Base-by-base conservation (phyloP, 1,140 invertebrate species). In the Bombus superbus region DNA sequence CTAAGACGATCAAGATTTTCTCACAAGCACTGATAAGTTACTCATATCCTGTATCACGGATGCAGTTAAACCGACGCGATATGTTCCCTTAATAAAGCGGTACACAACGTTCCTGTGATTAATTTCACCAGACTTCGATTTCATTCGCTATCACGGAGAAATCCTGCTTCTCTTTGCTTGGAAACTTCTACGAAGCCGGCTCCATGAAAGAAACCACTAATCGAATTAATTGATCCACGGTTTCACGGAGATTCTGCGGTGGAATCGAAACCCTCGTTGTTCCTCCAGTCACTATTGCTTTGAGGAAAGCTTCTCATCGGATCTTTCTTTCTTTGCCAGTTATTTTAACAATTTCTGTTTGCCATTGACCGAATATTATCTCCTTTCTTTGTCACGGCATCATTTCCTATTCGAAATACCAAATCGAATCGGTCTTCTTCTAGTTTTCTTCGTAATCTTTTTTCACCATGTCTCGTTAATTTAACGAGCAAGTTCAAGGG, bases 1-100 rank as follows among this genome's bases (percentile, higher is more conserved):
- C 25, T 38, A 0, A 13, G 69, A n/a, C 71, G 68, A 79, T 57
- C 66, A 82, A 85, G 80, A 71, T 86, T 86, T 69, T 77, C 66
- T 40, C 81, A 81, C 66, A 22, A 13, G 15, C 79, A 83, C 68
- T 40, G 47, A 35, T 32, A 40, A 76, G 53, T 83, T 73, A 90
- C 44, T 66, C 83, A 79, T 71, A 78, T 76, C 73, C 47, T 40
- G 68, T n/a, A 53, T 71, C 35, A 6, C 78, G 64, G 11, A 40
- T 32, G 44, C 47, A 22, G 18, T 1, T 47, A n/a, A 32, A 42
- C 0, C 42, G 13, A n/a, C 42, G 53, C 42, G 10, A 40, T 66
- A 32, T 68, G 42, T 47, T 68, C 62, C 32, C 4, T 42, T 53
- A 81, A 32, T 25, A 15, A 40, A 35, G 3, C 25, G 59, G 5